Evolutionary conservation across 2,797 vertebrate genomes (phyloP).

Genomic region (Sorex maritimensis): DNA sequence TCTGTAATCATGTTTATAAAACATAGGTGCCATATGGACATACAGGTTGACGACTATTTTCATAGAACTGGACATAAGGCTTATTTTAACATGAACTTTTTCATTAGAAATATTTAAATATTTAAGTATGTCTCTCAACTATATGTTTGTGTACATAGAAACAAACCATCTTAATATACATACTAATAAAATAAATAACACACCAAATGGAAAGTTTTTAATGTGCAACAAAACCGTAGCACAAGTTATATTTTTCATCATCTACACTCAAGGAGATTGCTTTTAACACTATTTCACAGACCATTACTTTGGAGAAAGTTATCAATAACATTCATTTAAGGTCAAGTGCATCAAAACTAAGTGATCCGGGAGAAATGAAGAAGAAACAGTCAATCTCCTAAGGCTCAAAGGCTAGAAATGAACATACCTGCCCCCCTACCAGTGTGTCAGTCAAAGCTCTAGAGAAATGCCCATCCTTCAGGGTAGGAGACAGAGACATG

Average conservation of each 20-base stretch:
- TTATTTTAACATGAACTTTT: neutral
- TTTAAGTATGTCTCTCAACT: neutral
- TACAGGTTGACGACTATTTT: neutral
- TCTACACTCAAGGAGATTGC: neutral
- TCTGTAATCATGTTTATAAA: neutral
- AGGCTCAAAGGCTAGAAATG: neutral
- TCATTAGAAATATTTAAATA: slow-evolving; percentile 14
- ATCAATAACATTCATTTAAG: neutral
- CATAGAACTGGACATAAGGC: neutral
- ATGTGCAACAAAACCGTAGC: neutral
- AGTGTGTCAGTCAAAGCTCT: neutral
- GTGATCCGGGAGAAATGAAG: neutral
- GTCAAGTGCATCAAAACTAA: neutral
- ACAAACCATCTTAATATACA: neutral
- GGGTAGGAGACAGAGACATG: neutral
- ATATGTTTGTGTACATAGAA: neutral
- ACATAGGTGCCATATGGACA: neutral
- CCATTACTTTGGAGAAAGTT: neutral
- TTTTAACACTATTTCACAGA: neutral
- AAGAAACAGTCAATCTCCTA: rapidly evolving
- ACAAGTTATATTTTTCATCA: slow-evolving; percentile 7
- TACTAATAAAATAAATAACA: neutral
- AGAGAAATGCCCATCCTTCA: neutral
- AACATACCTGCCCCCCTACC: neutral
- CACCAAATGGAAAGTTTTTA: neutral